A percentile compares a stretch with the other conserved stretches of the same genome.
Evolutionary conservation across 2,113 vertebrate genomes (phyloP).

Genomic region (Rhea americana): DNA sequence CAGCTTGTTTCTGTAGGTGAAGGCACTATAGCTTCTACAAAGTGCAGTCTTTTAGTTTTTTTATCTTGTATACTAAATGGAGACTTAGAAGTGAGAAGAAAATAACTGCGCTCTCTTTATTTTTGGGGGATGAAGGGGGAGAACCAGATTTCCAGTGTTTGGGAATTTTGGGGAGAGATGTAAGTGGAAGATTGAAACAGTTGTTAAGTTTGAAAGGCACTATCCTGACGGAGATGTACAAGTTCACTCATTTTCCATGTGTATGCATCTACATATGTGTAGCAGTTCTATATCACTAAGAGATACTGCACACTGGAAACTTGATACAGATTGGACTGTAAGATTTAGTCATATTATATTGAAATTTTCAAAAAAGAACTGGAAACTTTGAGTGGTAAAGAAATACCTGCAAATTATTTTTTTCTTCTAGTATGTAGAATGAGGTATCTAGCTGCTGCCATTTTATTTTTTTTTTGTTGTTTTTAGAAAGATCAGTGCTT

Average conservation of each 20-base stretch:
- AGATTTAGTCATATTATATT: background rate
- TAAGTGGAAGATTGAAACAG: background rate
- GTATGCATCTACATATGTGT: background rate
- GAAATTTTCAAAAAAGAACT: background rate
- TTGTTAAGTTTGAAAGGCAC: background rate
- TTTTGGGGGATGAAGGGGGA: background rate
- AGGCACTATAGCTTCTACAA: constrained; percentile 41
- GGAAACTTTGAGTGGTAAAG: background rate
- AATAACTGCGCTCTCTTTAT: background rate
- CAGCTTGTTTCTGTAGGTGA: constrained; percentile 61
- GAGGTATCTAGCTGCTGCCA: background rate
- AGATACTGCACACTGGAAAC: background rate
- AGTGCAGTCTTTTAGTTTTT: background rate
- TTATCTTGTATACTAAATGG: background rate
- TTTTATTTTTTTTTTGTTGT: background rate
- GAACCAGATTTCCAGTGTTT: background rate
- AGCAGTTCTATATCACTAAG: background rate
- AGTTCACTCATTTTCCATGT: background rate
- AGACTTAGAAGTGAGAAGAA: background rate
- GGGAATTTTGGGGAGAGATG: background rate
- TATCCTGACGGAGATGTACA: background rate
- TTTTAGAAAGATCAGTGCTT: background rate
- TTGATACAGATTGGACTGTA: background rate
- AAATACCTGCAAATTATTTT: background rate
- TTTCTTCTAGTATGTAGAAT: background rate